Conservation (phyloP, 2,113 vertebrate species). For the Chlorocebus sabaeus region DNA sequence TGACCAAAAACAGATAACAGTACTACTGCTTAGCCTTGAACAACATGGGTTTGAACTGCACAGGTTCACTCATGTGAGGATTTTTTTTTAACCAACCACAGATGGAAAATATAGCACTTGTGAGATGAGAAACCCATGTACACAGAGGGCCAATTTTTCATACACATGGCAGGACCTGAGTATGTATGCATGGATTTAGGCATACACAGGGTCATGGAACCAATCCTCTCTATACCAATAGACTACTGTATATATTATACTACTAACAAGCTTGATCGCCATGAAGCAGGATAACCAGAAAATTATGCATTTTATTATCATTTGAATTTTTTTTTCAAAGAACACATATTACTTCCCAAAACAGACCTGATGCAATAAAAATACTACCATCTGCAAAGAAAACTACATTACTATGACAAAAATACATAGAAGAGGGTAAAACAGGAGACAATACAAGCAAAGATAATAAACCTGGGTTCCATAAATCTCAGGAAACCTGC, state of each 20-base stretch:
- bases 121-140: neutral
- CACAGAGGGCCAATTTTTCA: neutral
- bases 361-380: neutral
- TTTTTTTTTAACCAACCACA: neutral
- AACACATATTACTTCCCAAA: constrained; percentile 40
- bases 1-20: neutral
- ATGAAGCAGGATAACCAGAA: neutral
- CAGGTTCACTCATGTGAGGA: neutral
- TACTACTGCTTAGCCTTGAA: neutral
- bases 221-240: neutral
- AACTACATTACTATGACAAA: constrained; percentile 32
- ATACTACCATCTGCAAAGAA: neutral
- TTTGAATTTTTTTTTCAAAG: neutral
- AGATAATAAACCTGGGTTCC: neutral
- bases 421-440: constrained; percentile 7
- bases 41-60: neutral
- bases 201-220: neutral
- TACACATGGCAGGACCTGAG: neutral
- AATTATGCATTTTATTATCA: neutral
- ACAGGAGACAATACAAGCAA: constrained; percentile 1
- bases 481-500: neutral
- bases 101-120: neutral
- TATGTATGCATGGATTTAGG: neutral
- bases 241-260: neutral
- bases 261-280: neutral